phyloP scores from a whole-genome alignment of 2,113 vertebrate species.

The Platanista minor region DNA sequence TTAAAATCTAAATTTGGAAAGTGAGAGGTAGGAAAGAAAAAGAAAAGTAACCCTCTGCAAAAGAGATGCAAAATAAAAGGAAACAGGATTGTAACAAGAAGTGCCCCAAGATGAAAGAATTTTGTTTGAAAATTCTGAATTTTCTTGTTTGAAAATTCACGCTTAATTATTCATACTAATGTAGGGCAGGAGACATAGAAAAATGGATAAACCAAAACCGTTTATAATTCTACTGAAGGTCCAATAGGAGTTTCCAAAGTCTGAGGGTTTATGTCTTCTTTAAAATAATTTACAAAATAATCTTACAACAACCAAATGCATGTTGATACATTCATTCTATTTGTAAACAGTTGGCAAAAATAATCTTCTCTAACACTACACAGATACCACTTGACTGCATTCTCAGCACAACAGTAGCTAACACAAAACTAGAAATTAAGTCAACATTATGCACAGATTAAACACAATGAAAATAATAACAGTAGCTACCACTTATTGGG shows the following conservation, averaged over 20 bases:
- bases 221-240: background rate
- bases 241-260: background rate
- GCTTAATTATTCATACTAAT: constrained; percentile 41
- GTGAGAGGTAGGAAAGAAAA: background rate
- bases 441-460: background rate
- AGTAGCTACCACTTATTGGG: background rate
- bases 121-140: constrained; percentile 21
- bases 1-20: constrained; percentile 33
- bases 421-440: constrained; percentile 24
- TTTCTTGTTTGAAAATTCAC: constrained; percentile 21
- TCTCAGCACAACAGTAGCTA: background rate
- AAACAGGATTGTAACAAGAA: background rate
- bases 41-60: background rate
- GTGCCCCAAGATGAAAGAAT: background rate
- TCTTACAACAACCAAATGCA: background rate
- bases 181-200: background rate
- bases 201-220: constrained; percentile 25
- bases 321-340: background rate
- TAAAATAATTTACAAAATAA: background rate
- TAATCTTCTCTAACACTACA: background rate
- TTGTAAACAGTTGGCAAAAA: background rate
- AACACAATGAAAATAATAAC: background rate
- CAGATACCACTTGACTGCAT: background rate
- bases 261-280: background rate
- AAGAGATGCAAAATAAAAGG: background rate